phyloP scores from a whole-genome alignment of 2,113 vertebrate genomes.

The Balaenoptera acutorostrata region DNA sequence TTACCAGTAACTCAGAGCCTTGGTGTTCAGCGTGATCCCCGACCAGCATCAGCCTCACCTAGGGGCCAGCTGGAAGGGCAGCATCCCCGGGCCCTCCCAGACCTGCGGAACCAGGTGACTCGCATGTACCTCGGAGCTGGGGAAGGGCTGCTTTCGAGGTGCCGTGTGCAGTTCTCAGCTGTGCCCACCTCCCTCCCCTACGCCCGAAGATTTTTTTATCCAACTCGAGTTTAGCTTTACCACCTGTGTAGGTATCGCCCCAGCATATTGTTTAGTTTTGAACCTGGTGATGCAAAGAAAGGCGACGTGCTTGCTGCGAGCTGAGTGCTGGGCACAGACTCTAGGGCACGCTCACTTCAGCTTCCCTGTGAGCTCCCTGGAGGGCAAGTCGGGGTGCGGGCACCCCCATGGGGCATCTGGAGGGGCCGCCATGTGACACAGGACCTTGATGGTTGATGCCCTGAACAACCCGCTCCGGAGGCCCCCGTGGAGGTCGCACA shows the following conservation, averaged over 20 bases:
- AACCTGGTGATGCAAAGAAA: background rate
- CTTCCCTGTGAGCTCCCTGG: background rate
- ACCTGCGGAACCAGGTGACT: background rate
- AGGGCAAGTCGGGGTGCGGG: background rate
- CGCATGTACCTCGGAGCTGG: rapidly evolving
- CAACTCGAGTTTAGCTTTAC: background rate
- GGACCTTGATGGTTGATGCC: background rate
- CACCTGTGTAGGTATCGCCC: background rate
- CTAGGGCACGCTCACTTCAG: background rate
- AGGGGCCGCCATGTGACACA: background rate
- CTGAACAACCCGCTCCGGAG: background rate
- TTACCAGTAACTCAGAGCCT: background rate
- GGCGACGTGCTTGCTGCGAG: background rate
- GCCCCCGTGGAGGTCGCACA: rapidly evolving
- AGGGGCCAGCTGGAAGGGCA: background rate
- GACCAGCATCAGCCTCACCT: background rate
- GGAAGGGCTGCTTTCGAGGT: background rate
- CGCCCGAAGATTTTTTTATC: background rate
- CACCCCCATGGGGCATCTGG: background rate
- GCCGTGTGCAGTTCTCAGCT: background rate
- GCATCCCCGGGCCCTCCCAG: background rate
- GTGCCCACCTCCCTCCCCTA: background rate
- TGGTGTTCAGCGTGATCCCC: background rate
- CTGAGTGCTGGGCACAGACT: rapidly evolving
- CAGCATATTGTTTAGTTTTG: background rate